Evolutionary conservation across 2,113 vertebrate genomes (phyloP), one percentile per base, ranked within the genome.

Genomic region (Mesitornis unicolor): DNA sequence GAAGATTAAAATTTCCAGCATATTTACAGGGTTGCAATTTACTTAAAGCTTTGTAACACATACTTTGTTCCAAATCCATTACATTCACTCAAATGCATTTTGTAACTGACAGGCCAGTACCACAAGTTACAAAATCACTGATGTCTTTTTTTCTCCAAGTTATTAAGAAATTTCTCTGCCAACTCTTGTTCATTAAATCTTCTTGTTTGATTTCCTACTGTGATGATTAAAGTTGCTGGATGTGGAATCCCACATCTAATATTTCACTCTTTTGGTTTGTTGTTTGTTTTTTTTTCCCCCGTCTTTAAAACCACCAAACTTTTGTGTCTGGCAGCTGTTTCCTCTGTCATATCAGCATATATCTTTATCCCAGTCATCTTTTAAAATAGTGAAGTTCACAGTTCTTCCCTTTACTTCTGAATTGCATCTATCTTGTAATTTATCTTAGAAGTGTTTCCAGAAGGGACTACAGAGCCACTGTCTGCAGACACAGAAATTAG

Each of bases 201-300:
- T 91, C 35, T 83, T 90, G 40, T 87, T 88, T 94, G 82, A 73
- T 85, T 93, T 91, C 65, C 67, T 90, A 48, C 75, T 88, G 53
- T 59, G 82, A 79, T 93, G 82, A 93, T 83, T 95, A 90, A 71
- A 73, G 61, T 75, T 81, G 35, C 29, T 82, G 47, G 11, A 57
- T 90, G 31, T 76, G 71, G 68, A 89, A 87, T 45, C 21, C 47
- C 78, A 75, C 29, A 85, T 75, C 42, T 84, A 74, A 71, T 70
- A n/a, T 71, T 47, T 85, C 1, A 2, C n/a, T 77, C 3, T 60
- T 57, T 59, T 64, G 38, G 21, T 56, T 71, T 40, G 35, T 25
- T n/a, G n/a, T 43, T 53, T 36, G 13, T 24, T 21, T 28, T 24
- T 24, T 64, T 40, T 33, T 33, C 18, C 17, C 9, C 4, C 7